These are phyloP conservation scores for Hirudo medicinalis DNA, from an alignment of 1,140 invertebrate species.

Conservation along the genomic window DNA sequence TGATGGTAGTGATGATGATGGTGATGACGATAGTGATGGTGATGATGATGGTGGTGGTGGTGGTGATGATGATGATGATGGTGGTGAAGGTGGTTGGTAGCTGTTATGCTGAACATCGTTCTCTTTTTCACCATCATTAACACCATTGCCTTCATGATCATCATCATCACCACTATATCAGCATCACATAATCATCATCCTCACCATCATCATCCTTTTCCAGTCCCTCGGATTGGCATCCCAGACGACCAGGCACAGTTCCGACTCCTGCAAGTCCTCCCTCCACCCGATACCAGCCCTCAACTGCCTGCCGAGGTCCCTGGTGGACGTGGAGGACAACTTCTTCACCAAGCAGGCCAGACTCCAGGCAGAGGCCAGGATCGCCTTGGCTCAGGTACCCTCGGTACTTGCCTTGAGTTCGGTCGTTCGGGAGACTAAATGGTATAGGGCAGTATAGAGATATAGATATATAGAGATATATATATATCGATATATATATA, in stretches of 20 bases:
- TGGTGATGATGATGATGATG: conserved; percentile 7
- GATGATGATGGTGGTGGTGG: neutral
- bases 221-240: neutral
- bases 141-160: neutral
- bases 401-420: too few species aligned
- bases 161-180: neutral
- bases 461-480: too few species aligned
- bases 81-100: neutral
- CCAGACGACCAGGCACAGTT: conserved; percentile 5
- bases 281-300: neutral
- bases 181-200: neutral
- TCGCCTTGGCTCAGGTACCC: conserved; percentile 66
- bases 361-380: conserved; percentile 72
- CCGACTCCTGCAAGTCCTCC: conserved; percentile 1
- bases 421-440: too few species aligned
- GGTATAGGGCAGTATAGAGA: too few species aligned
- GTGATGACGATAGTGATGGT: neutral
- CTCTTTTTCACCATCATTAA: neutral
- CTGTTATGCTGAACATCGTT: neutral
- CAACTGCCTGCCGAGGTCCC: neutral
- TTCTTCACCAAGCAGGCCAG: conserved; percentile 66
- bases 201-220: neutral
- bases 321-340: conserved; percentile 39
- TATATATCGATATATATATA: too few species aligned
- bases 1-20: neutral